phyloP scores from a whole-genome alignment of 2,113 vertebrate species.

The Hemiprocne comata region DNA sequence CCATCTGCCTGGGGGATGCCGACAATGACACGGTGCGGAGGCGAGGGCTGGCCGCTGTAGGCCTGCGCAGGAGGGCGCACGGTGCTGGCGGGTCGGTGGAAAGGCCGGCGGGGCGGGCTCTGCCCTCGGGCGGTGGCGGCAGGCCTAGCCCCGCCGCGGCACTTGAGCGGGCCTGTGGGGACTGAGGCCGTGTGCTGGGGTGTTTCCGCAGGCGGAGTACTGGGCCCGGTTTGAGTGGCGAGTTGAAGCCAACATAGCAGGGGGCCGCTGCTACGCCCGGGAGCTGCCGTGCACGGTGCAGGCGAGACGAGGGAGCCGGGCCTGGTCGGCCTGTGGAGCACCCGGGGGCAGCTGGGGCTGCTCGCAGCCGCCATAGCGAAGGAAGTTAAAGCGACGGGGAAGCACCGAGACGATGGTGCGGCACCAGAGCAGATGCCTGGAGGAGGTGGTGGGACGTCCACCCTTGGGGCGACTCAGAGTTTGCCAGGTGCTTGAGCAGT shows the following conservation, averaged over 20 bases:
- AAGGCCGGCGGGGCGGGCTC: neutral
- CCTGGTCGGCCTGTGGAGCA: neutral
- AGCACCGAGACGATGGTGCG: too few species aligned
- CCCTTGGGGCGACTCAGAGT: too few species aligned
- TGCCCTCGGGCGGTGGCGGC: neutral
- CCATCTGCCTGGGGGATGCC: slow-evolving; percentile 91
- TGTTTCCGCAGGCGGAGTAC: neutral
- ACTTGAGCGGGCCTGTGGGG: too few species aligned
- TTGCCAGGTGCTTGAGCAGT: neutral
- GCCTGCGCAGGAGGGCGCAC: too few species aligned
- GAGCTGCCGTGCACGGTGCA: neutral
- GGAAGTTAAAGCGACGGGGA: fast-evolving
- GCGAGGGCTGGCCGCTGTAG: neutral
- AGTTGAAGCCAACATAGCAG: too few species aligned
- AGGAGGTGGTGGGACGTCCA: too few species aligned
- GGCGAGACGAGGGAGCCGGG: neutral
- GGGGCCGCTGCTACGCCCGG: neutral
- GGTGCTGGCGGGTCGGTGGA: neutral
- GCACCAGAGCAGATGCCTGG: fast-evolving
- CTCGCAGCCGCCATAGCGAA: too few species aligned
- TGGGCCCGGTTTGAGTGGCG: neutral
- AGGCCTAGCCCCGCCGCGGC: too few species aligned
- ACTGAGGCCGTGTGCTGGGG: neutral
- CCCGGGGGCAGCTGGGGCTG: too few species aligned
- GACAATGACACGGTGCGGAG: slow-evolving; percentile 88